A percentile compares a stretch with the other conserved stretches of the same genome.
Evolutionary conservation across 2,888 invertebrate species (phyloP).

Genomic region (Tetanocera ferruginea): DNA sequence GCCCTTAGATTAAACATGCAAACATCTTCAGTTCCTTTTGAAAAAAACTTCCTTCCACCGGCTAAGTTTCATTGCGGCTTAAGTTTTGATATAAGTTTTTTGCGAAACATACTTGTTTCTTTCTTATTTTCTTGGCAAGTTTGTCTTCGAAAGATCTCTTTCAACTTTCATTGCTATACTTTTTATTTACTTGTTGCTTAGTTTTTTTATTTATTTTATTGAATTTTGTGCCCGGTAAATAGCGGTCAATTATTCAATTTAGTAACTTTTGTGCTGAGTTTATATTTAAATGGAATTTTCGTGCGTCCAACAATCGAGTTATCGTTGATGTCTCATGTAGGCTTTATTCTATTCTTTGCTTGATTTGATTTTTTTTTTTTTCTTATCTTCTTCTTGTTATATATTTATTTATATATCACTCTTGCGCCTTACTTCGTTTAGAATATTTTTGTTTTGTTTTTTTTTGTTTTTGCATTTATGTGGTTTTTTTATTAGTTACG

Average conservation of each 20-base stretch:
- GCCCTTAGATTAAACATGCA: too few species aligned
- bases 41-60: too few species aligned
- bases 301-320: not conserved
- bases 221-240: not conserved
- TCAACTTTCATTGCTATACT: not conserved
- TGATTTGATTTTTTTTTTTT: not conserved
- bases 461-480: not conserved
- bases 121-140: not conserved
- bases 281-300: slow-evolving; percentile 15
- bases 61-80: too few species aligned
- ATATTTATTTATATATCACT: not conserved
- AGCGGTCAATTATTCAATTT: slow-evolving; percentile 34
- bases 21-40: too few species aligned
- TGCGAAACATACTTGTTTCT: too few species aligned
- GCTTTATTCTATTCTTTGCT: not conserved
- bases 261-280: not conserved
- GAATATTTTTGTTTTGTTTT: not conserved
- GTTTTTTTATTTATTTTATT: not conserved
- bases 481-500: not conserved
- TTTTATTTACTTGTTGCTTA: not conserved
- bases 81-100: too few species aligned
- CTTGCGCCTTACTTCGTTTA: not conserved
- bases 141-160: not conserved
- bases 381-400: not conserved
- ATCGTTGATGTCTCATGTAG: not conserved